Conservation (phyloP, 2,113 vertebrate genomes). For the Martes martes region DNA sequence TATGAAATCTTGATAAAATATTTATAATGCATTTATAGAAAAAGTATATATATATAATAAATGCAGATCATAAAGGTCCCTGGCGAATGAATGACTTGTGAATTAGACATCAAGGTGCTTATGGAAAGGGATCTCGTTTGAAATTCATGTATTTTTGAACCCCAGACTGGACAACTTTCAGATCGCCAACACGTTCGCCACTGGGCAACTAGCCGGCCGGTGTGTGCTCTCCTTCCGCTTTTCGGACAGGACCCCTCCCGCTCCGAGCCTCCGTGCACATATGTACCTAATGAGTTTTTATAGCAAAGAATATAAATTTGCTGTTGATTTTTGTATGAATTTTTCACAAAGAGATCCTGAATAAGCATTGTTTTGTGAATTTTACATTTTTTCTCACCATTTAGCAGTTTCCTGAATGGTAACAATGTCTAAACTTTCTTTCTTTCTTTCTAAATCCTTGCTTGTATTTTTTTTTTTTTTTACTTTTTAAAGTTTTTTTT, state of each 20-base stretch:
- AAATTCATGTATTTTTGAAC: conserved; percentile 63
- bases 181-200: conserved; percentile 76
- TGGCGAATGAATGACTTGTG: conserved; percentile 71
- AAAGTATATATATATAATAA: conserved; percentile 79
- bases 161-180: conserved; percentile 67
- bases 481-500: not conserved
- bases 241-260: conserved; percentile 67
- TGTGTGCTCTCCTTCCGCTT: conserved; percentile 80
- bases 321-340: conserved; percentile 83
- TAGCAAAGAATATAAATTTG: conserved; percentile 82
- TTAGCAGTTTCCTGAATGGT: conserved; percentile 77
- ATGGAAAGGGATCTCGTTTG: conserved; percentile 72
- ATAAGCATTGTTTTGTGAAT: conserved; percentile 80
- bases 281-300: conserved; percentile 80
- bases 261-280: conserved; percentile 50
- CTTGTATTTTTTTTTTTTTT: conserved; percentile 62
- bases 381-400: conserved; percentile 78
- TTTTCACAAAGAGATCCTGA: conserved; percentile 73
- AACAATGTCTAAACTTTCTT: conserved; percentile 64
- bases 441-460: conserved; percentile 69
- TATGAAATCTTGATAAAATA: conserved; percentile 85
- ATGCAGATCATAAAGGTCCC: conserved; percentile 80
- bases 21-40: conserved; percentile 89
- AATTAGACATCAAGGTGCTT: conserved; percentile 75
- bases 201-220: conserved; percentile 85